These are phyloP conservation scores for Pomatorhinus ruficollis DNA, from an alignment of 2,113 vertebrate species.

Conservation along the genomic window DNA sequence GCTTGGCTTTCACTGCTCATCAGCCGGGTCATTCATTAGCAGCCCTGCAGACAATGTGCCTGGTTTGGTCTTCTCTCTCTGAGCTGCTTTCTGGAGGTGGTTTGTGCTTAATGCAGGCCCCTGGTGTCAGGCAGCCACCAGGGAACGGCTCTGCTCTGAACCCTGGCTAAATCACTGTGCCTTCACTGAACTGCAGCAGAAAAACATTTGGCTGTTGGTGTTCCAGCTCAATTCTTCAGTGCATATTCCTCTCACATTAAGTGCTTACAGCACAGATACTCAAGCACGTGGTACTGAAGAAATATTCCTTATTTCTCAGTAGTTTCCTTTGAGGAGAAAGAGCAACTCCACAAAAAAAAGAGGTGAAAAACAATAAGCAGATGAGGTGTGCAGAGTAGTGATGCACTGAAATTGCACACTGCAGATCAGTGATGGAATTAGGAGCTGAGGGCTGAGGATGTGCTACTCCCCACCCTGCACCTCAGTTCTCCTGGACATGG, in stretches of 20 bases:
- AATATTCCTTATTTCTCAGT: neutral
- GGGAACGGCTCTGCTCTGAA: neutral
- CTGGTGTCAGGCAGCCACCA: neutral
- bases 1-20: slow-evolving; percentile 41
- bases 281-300: neutral
- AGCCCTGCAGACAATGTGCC: neutral
- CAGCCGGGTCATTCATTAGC: neutral
- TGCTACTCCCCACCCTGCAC: neutral
- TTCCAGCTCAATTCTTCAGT: neutral
- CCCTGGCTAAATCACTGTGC: neutral
- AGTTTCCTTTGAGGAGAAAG: neutral
- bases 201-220: neutral
- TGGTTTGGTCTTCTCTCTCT: neutral
- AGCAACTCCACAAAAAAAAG: neutral
- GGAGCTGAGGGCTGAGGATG: neutral
- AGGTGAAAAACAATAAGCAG: neutral
- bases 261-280: neutral
- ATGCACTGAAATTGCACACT: neutral
- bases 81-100: neutral
- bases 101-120: neutral
- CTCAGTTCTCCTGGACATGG: accelerated
- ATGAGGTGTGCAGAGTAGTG: neutral
- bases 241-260: neutral
- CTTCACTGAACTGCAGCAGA: neutral
- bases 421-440: neutral